A percentile compares a stretch with the other conserved stretches of the same genome.
phyloP scores from a whole-genome alignment of 2,888 invertebrate genomes.

The Zonitis immaculata region DNA sequence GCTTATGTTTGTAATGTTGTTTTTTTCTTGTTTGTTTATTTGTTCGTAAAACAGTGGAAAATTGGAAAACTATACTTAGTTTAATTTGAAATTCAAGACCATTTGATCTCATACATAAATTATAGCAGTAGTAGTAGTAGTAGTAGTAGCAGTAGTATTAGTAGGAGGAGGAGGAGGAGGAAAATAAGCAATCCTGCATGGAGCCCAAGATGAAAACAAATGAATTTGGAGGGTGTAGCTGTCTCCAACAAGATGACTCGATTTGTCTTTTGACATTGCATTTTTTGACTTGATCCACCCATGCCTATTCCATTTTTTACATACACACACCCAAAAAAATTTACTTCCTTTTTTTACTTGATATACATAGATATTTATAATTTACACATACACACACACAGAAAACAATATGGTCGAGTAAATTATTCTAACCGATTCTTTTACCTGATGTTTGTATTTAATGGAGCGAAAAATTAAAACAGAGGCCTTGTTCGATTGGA shows the following conservation, averaged over 20 bases:
- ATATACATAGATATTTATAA: no score
- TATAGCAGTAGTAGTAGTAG: no score
- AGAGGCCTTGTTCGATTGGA: slow-evolving; percentile 9
- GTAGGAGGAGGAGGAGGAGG: no score
- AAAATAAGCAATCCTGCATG: slow-evolving; percentile 23
- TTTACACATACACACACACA: no score
- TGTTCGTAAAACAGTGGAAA: slow-evolving; percentile 7
- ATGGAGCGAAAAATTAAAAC: slow-evolving; percentile 15
- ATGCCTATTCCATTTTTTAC: slow-evolving; percentile 25
- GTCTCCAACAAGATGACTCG: slow-evolving; percentile 35
- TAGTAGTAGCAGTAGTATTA: no score
- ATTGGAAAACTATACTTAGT: slow-evolving; percentile 19
- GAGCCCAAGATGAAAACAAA: slow-evolving; percentile 33
- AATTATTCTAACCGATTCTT: neutral
- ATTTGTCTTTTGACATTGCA: slow-evolving; percentile 33
- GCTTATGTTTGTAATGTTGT: neutral
- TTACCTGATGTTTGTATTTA: slow-evolving; percentile 15
- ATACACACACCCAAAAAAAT: no score
- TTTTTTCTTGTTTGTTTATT: slow-evolving; percentile 4
- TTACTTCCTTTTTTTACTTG: no score
- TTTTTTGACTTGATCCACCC: slow-evolving; percentile 31
- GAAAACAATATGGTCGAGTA: neutral
- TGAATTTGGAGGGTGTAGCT: slow-evolving; percentile 33
- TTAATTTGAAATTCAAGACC: slow-evolving; percentile 22
- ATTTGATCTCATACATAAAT: slow-evolving; percentile 22